These are phyloP conservation scores for Tolypeutes matacus DNA, from an alignment of 2,797 vertebrate species.

Conservation along the genomic window DNA sequence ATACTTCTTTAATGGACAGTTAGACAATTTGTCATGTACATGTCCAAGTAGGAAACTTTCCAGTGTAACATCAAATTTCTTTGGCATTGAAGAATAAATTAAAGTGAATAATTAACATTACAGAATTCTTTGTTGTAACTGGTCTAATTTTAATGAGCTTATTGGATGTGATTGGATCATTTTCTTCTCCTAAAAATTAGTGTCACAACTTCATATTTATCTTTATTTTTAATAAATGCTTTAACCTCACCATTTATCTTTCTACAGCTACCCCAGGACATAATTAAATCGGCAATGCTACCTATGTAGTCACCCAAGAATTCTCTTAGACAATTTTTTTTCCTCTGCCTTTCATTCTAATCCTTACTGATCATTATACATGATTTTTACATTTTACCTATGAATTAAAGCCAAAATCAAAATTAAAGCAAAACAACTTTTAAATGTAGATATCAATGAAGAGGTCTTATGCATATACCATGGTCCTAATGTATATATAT, in stretches of 20 bases:
- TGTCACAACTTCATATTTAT: constrained; percentile 54
- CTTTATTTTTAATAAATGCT: constrained; percentile 65
- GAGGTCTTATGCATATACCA: not conserved
- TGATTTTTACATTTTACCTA: not conserved
- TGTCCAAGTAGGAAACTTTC: constrained; percentile 54
- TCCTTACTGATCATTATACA: not conserved
- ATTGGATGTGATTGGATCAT: constrained; percentile 36
- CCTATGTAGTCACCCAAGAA: not conserved
- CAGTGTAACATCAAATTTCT: constrained; percentile 62
- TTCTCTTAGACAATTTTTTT: not conserved
- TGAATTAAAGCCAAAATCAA: constrained; percentile 9
- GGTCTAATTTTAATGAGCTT: constrained; percentile 60
- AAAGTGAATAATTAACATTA: constrained; percentile 63
- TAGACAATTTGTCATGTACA: constrained; percentile 54
- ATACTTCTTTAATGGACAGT: constrained; percentile 25
- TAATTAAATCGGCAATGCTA: constrained; percentile 23
- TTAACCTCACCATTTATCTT: constrained; percentile 21
- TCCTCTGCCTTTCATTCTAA: not conserved
- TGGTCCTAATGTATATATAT: not conserved
- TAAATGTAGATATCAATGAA: not conserved
- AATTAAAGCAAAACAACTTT: not conserved
- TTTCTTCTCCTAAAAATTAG: constrained; percentile 48
- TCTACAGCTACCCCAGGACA: not conserved
- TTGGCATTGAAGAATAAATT: constrained; percentile 62
- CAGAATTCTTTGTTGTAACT: constrained; percentile 59